phyloP scores from a whole-genome alignment of 2,888 invertebrate genomes.

The Neoaliturus tenellus region DNA sequence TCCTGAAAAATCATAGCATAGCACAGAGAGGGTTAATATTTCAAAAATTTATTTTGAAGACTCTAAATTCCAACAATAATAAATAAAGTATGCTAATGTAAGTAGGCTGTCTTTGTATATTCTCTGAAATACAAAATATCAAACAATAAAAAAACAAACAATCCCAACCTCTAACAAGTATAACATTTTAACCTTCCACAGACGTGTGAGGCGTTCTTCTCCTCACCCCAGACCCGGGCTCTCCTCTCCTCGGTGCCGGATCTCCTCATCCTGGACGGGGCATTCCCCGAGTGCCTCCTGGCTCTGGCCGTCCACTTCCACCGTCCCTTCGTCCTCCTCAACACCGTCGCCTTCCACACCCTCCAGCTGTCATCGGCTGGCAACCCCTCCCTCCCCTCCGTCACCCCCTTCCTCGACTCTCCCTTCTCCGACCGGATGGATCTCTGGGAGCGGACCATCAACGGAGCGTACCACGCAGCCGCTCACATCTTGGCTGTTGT shows the following conservation, averaged over 20 bases:
- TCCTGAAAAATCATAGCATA: too few species aligned
- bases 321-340: slow-evolving; percentile 88
- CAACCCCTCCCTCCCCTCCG: slow-evolving; percentile 84
- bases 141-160: too few species aligned
- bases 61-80: too few species aligned
- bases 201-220: slow-evolving; percentile 83
- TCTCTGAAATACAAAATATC: too few species aligned
- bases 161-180: too few species aligned
- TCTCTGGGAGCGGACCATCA: slow-evolving; percentile 78
- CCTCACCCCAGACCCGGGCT: slow-evolving; percentile 81
- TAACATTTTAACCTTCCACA: too few species aligned
- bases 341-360: slow-evolving; percentile 88
- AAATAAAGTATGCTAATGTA: too few species aligned
- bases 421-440: slow-evolving; percentile 85
- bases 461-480: slow-evolving; percentile 73
- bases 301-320: slow-evolving; percentile 83
- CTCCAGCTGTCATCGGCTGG: slow-evolving; percentile 83
- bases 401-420: slow-evolving; percentile 84
- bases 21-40: too few species aligned
- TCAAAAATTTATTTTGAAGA: too few species aligned
- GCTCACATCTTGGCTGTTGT: slow-evolving; percentile 64
- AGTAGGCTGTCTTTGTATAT: too few species aligned
- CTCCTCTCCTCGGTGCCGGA: slow-evolving; percentile 80
- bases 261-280: slow-evolving; percentile 84
- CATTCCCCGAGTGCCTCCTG: slow-evolving; percentile 87